Conservation (phyloP, 2,113 vertebrate genomes). For the Eclectus roratus region DNA sequence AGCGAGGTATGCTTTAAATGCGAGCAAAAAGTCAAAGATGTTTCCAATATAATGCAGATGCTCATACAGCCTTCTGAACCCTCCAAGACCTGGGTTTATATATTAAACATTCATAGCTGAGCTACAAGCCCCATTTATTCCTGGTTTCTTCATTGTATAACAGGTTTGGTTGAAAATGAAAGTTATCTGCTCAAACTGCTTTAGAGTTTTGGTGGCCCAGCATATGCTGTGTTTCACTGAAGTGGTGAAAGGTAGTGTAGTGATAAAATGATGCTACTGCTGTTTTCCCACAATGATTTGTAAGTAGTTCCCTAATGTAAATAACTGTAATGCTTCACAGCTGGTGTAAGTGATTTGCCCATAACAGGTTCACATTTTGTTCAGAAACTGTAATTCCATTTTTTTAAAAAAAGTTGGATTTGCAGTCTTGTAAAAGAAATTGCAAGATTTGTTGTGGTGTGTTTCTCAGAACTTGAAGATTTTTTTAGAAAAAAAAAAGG, state of each 20-base stretch:
- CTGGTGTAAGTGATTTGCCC: neutral
- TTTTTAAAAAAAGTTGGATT: neutral
- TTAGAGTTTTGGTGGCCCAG: neutral
- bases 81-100: neutral
- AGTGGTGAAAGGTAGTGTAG: neutral
- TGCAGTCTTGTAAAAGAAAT: neutral
- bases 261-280: neutral
- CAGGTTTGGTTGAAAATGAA: neutral
- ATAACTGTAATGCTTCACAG: neutral
- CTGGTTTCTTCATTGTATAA: neutral
- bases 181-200: constrained; percentile 3
- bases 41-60: neutral
- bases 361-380: neutral
- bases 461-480: constrained; percentile 17
- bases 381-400: neutral
- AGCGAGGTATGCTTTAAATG: neutral
- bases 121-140: neutral
- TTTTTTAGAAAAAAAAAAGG: neutral
- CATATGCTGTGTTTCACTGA: neutral
- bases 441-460: neutral
- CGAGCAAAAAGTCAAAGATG: neutral
- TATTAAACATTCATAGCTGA: neutral
- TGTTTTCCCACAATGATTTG: neutral
- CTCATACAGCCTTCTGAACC: neutral
- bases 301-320: neutral